Base-by-base conservation (phyloP, 2,113 vertebrate genomes). In the Ptilonorhynchus violaceus region DNA sequence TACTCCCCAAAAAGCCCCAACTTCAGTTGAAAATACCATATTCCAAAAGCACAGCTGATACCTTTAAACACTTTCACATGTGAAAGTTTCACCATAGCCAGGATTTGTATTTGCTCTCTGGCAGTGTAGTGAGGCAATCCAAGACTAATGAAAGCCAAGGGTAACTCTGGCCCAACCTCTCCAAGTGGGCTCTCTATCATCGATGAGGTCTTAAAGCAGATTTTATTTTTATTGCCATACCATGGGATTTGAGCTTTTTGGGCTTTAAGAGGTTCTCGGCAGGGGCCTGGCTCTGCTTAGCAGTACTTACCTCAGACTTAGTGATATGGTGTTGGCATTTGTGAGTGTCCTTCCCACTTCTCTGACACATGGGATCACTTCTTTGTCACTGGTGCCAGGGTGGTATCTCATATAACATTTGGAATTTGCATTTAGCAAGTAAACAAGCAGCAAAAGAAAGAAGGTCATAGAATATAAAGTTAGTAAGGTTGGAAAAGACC, bases 201-300 rank as follows among this genome's bases (percentile, higher is more conserved):
- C 76, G 78, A 19, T 89, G 88, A 84, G 42, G 75, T 49, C 82
- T 90, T 93, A 88, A 85, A 85, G 49, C 16, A 17, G 2, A 64
- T 95, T 96, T 96, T 96, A 91, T 88, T 92, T 96, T 96, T 96
- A 91, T 88, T 92, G 73, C 73, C 68, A 7, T 88, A 68, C 77
- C 89, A 22, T 77, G 72, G 73, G 42, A 91, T 91, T 88, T 87
- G 73, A 91, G 41, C 64, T 95, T 60, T 88, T 64, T 35, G 79
- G 60, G 56, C 64, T 96, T 87, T 86, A 84, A 82, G 87, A 86
- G 33, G 16, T 55, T 93, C n/a, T 83, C 53, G 1, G 52, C 80
- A 94, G 88, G 73, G 56, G n/a, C 44, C 44, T 81, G 76, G 60
- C 72, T 93, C 31, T 84, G 64, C 76, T 94, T 81, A 81, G 80